phyloP scores from a whole-genome alignment of 2,113 vertebrate species.

The Mobula birostris region DNA sequence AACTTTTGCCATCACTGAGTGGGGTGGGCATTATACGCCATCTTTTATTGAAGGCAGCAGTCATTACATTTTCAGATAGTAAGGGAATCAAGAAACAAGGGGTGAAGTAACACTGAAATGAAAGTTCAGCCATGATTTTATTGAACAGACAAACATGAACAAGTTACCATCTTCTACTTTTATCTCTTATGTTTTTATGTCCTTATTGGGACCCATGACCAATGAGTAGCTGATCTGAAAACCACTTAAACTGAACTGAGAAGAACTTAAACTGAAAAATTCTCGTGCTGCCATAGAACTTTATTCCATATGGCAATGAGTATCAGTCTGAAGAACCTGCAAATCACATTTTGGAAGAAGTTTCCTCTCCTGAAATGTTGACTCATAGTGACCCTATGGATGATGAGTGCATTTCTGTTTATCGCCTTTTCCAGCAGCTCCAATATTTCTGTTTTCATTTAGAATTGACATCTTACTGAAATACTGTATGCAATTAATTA shows the following conservation, averaged over 20 bases:
- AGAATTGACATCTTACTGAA: not conserved
- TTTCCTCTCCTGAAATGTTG: not conserved
- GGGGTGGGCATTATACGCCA: not conserved
- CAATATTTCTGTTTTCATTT: not conserved
- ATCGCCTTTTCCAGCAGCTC: not conserved
- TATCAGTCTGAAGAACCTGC: not conserved
- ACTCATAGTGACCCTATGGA: too few species aligned
- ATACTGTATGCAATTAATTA: not conserved
- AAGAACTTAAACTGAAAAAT: not conserved
- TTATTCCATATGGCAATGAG: not conserved
- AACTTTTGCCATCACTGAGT: not conserved
- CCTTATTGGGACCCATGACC: not conserved
- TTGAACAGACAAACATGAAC: too few species aligned
- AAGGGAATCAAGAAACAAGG: too few species aligned
- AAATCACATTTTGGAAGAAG: not conserved
- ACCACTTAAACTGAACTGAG: not conserved
- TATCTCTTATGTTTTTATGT: too few species aligned
- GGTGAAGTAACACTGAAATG: too few species aligned
- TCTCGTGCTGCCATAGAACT: not conserved
- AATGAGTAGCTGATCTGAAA: not conserved
- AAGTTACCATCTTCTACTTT: too few species aligned
- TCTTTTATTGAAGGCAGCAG: not conserved
- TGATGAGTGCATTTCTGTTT: not conserved
- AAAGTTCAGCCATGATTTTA: too few species aligned
- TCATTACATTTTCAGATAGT: too few species aligned